Percentiles rank a stretch among this genome's conserved stretches.
Conservation (phyloP, 2,113 vertebrate genomes). For the Ploceus nigricollis region DNA sequence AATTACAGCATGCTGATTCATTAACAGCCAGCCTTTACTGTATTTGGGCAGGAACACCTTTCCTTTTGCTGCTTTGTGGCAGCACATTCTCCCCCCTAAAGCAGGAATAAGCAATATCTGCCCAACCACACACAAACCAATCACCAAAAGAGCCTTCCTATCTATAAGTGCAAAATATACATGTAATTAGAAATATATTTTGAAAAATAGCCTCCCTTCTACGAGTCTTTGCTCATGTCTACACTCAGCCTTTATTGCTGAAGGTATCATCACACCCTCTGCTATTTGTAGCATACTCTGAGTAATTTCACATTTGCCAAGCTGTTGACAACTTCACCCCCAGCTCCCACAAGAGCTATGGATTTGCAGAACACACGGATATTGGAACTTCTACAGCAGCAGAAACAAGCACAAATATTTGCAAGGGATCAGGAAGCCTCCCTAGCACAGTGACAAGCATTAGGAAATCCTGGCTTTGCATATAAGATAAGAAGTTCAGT, state of each 20-base stretch:
- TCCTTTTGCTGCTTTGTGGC: not conserved
- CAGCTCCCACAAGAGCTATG: not conserved
- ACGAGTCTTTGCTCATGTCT: not conserved
- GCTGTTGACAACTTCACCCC: not conserved
- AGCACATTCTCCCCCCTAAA: not conserved
- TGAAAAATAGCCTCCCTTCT: not conserved
- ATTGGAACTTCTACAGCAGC: not conserved
- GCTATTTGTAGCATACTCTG: not conserved
- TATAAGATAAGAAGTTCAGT: not conserved
- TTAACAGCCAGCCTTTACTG: not conserved
- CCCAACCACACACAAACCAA: not conserved
- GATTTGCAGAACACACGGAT: not conserved
- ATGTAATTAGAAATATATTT: not conserved
- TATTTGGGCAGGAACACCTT: not conserved
- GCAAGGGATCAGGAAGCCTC: not conserved
- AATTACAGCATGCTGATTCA: not conserved
- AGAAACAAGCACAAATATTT: not conserved
- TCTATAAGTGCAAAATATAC: not conserved
- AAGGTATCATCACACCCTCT: not conserved
- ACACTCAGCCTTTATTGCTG: not conserved
- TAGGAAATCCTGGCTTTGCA: not conserved
- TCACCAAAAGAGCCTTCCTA: not conserved
- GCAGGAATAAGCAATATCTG: not conserved
- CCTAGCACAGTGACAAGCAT: rapidly evolving
- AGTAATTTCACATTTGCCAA: not conserved